Evolutionary conservation across 2,888 invertebrate species (phyloP).

Genomic region (Diaprepes abbreviatus): DNA sequence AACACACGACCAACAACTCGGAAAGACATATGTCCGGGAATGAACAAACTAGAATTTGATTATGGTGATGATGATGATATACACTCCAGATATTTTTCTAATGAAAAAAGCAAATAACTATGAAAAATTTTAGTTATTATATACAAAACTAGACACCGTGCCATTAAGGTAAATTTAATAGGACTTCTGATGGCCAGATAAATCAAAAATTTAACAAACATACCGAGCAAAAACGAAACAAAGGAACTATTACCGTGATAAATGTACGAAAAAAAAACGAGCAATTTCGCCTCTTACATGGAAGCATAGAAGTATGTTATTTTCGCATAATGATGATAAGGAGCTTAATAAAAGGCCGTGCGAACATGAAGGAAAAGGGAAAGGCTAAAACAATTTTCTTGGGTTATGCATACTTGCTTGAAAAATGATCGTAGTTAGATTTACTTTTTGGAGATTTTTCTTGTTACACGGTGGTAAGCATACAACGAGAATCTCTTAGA

Average conservation of each 20-base stretch:
- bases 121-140: no score
- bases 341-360: constrained; percentile 5
- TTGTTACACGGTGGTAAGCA: not conserved
- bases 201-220: no score
- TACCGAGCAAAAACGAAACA: not conserved
- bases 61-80: no score
- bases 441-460: constrained; percentile 5
- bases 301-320: constrained; percentile 11
- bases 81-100: no score
- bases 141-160: no score
- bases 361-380: constrained; percentile 13
- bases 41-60: no score
- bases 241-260: constrained; percentile 5
- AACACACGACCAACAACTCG: no score
- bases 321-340: constrained; percentile 14
- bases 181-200: no score
- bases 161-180: no score
- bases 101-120: no score
- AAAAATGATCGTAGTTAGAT: constrained; percentile 1
- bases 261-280: constrained; percentile 9
- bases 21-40: no score
- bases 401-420: constrained; percentile 12
- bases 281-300: constrained; percentile 7
- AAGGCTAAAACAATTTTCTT: constrained; percentile 15
- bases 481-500: not conserved